A percentile compares a stretch with the other conserved stretches of the same genome.
phyloP scores from a whole-genome alignment of 2,797 vertebrate genomes.

The Liparis tanakae region DNA sequence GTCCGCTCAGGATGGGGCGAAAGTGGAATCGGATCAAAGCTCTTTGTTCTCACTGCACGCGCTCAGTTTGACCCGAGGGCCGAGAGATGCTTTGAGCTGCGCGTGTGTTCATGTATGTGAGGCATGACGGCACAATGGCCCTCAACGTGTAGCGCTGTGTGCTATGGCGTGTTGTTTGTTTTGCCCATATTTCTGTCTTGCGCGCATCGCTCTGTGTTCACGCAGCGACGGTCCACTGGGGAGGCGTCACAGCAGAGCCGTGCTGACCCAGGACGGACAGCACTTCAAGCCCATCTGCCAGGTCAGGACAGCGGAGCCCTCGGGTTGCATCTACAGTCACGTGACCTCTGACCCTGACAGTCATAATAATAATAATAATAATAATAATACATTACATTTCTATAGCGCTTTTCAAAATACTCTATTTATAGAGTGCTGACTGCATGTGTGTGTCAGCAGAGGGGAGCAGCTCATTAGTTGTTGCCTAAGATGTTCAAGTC shows the following conservation, averaged over 20 bases:
- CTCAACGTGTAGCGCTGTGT: constrained; percentile 9
- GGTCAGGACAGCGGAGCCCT: constrained; percentile 19
- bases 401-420: too few species aligned
- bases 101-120: constrained; percentile 27
- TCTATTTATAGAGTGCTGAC: constrained; percentile 3
- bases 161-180: constrained; percentile 24
- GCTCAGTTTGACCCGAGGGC: constrained; percentile 28
- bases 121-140: constrained; percentile 15
- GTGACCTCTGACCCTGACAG: constrained; percentile 40
- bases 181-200: constrained; percentile 22
- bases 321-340: not conserved
- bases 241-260: constrained; percentile 8
- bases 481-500: constrained; percentile 6
- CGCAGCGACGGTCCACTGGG: not conserved
- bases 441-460: not conserved
- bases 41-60: constrained; percentile 37
- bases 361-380: not conserved
- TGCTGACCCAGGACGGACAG: constrained; percentile 16
- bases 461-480: constrained; percentile 17
- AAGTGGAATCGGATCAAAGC: constrained; percentile 65
- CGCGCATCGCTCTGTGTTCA: constrained; percentile 5
- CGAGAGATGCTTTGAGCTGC: constrained; percentile 17
- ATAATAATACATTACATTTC: too few species aligned
- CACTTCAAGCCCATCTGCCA: constrained; percentile 34
- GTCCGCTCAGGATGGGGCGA: constrained; percentile 56